Evolutionary conservation across 2,113 vertebrate species (phyloP).

Genomic region (Caloenas nicobarica): DNA sequence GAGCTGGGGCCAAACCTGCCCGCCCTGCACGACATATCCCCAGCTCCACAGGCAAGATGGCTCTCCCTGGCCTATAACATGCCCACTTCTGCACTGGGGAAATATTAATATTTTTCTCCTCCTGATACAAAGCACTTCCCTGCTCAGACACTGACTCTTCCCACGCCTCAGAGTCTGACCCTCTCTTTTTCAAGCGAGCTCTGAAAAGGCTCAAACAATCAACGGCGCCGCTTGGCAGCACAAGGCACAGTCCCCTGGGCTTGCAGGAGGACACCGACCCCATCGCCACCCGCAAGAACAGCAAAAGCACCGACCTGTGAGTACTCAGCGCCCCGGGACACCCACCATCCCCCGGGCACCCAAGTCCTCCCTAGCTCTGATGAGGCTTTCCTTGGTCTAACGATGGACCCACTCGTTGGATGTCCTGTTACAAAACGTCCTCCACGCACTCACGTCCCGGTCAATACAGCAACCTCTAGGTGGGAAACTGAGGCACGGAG

Average conservation of each 20-base stretch:
- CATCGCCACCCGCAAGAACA: rapidly evolving
- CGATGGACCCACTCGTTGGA: neutral
- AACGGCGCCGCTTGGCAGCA: neutral
- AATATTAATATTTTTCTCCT: no score
- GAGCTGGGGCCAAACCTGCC: neutral
- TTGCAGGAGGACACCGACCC: neutral
- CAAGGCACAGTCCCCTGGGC: neutral
- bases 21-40: neutral
- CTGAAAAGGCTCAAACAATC: neutral
- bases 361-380: neutral
- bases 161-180: rapidly evolving
- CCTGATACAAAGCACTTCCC: neutral
- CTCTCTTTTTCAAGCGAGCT: neutral
- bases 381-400: neutral
- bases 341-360: rapidly evolving
- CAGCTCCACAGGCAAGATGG: no score
- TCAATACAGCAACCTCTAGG: rapidly evolving
- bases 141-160: neutral
- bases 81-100: neutral
- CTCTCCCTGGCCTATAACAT: neutral
- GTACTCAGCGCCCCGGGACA: no score
- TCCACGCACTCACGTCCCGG: neutral
- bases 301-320: neutral
- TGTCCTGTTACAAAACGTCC: neutral
- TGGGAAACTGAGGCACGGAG: neutral